A percentile compares a stretch with the other conserved stretches of the same genome.
Evolutionary conservation across 2,888 invertebrate genomes (phyloP).

Genomic region (Tachina lurida): DNA sequence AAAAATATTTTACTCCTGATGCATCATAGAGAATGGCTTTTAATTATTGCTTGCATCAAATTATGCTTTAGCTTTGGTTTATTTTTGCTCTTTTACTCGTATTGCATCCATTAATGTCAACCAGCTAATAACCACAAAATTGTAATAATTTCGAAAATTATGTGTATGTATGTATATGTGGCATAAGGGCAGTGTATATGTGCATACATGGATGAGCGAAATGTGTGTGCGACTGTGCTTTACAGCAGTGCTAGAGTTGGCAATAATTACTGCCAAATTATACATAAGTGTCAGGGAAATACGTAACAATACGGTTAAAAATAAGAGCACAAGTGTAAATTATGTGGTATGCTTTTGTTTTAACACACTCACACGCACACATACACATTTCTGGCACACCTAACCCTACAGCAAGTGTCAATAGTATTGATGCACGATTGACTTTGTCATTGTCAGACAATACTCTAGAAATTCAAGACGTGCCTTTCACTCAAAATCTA

Average conservation of each 20-base stretch:
- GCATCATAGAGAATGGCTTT: constrained; percentile 11
- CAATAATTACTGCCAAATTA: background rate
- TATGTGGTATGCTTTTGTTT: too few species aligned
- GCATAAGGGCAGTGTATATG: background rate
- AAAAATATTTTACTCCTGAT: constrained; percentile 31
- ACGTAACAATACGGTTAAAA: too few species aligned
- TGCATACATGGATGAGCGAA: background rate
- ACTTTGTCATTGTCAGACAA: too few species aligned
- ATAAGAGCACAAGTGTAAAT: too few species aligned
- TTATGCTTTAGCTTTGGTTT: constrained; percentile 1
- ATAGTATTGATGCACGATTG: too few species aligned
- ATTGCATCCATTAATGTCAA: constrained; percentile 60
- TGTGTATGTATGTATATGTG: constrained; percentile 13
- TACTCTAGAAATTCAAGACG: too few species aligned
- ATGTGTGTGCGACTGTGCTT: background rate
- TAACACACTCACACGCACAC: too few species aligned
- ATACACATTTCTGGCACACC: too few species aligned
- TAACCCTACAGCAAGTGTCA: too few species aligned
- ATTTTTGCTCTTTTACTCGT: background rate
- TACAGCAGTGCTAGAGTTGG: too few species aligned
- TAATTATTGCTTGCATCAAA: background rate
- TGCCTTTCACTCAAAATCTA: too few species aligned
- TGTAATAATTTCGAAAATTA: constrained; percentile 59
- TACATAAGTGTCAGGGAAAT: background rate
- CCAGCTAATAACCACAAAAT: constrained; percentile 69